phyloP scores from a whole-genome alignment of 1,140 invertebrate species.

The Bombus superbus region DNA sequence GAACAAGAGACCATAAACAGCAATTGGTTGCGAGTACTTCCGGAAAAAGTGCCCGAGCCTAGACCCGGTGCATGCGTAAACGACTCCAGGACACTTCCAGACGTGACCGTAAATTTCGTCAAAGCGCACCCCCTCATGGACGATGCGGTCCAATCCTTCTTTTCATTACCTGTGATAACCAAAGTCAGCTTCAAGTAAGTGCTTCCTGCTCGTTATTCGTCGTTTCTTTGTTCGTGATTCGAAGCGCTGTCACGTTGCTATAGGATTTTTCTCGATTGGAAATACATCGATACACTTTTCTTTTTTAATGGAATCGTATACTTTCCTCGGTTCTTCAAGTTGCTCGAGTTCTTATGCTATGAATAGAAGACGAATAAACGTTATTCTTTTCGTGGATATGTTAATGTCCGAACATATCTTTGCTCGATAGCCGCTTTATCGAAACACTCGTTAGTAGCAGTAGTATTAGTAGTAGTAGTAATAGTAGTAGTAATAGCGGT shows the following conservation, averaged over 20 bases:
- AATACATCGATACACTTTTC: too few relatives aligned
- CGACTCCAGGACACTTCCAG: slow-evolving; percentile 93
- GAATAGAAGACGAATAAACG: neutral
- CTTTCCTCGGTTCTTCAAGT: too few relatives aligned
- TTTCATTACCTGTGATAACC: slow-evolving; percentile 88
- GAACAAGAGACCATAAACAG: slow-evolving; percentile 95
- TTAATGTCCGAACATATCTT: neutral
- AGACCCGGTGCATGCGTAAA: slow-evolving; percentile 95
- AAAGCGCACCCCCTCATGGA: slow-evolving; percentile 99
- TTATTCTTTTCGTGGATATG: neutral
- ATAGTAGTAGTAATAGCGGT: neutral
- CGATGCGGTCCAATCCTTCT: slow-evolving; percentile 90
- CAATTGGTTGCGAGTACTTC: slow-evolving; percentile 94
- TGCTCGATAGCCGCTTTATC: neutral
- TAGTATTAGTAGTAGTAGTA: neutral
- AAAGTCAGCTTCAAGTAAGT: slow-evolving; percentile 88
- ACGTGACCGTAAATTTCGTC: slow-evolving; percentile 96
- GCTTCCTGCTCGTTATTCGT: neutral
- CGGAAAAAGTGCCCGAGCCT: slow-evolving; percentile 90
- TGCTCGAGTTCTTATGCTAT: too few relatives aligned
- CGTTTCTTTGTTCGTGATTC: neutral
- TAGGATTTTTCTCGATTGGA: neutral
- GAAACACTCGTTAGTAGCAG: neutral
- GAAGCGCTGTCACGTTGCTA: too few relatives aligned
- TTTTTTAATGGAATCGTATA: neutral